phyloP scores from a whole-genome alignment of 2,113 vertebrate genomes.

The Brachyhypopomus occidentalis region DNA sequence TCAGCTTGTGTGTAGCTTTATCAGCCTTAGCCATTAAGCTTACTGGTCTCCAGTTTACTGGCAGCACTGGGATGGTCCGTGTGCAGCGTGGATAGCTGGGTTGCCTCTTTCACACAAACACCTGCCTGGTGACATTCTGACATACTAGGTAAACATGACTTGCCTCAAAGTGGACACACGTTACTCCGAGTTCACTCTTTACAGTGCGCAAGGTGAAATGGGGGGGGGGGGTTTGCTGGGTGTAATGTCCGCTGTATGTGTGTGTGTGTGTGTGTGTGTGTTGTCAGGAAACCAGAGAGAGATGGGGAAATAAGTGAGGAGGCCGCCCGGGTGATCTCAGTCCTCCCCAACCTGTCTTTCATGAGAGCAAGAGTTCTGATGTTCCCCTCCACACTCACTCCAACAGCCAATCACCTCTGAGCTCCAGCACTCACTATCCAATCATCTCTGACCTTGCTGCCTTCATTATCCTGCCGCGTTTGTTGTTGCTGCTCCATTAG shows the following conservation, averaged over 20 bases:
- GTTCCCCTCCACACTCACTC: constrained; percentile 84
- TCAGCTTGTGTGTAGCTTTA: background rate
- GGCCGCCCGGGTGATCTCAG: constrained; percentile 78
- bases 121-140: no score
- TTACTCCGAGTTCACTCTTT: no score
- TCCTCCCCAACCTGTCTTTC: constrained; percentile 87
- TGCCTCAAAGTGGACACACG: no score
- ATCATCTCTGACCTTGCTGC: background rate
- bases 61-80: background rate
- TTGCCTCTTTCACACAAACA: no score
- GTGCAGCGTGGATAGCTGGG: no score
- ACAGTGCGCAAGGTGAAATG: no score
- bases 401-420: constrained; percentile 38
- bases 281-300: constrained; percentile 79
- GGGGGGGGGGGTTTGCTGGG: no score
- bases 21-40: background rate
- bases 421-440: constrained; percentile 3
- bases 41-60: background rate
- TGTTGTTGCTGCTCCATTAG: background rate
- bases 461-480: background rate
- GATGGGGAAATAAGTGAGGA: constrained; percentile 84
- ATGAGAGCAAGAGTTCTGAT: constrained; percentile 91
- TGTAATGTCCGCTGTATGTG: background rate
- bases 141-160: no score
- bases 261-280: constrained; percentile 34